Evolutionary conservation across 2,113 vertebrate genomes (phyloP).

Genomic region (Phocoena sinus): DNA sequence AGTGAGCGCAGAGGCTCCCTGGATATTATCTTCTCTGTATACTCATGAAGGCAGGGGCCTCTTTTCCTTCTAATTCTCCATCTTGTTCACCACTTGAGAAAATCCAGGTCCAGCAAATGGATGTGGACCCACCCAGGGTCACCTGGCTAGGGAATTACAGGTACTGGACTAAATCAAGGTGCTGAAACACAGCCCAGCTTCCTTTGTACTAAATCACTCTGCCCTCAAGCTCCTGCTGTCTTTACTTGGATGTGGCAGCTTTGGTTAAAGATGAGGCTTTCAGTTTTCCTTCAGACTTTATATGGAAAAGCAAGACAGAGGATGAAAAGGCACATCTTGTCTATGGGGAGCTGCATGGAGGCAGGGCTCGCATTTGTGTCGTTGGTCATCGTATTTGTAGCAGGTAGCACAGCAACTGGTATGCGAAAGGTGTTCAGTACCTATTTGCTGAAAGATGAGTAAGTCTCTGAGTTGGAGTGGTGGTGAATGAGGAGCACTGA

Average conservation of each 20-base stretch:
- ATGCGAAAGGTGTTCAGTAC: neutral
- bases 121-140: neutral
- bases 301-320: neutral
- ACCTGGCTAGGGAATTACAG: neutral
- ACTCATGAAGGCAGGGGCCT: accelerated
- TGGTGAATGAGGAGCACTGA: neutral
- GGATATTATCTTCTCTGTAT: neutral
- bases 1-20: too few species aligned
- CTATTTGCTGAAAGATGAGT: neutral
- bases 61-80: neutral
- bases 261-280: neutral
- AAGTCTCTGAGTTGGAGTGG: neutral
- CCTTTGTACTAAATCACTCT: neutral
- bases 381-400: accelerated
- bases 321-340: neutral
- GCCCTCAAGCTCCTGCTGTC: neutral
- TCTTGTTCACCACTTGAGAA: neutral
- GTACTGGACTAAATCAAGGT: neutral
- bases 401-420: accelerated
- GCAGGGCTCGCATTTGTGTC: neutral
- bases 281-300: neutral
- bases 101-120: neutral
- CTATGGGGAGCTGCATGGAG: neutral
- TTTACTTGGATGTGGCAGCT: neutral
- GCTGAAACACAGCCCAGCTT: neutral